Base-by-base conservation (phyloP, 2,797 vertebrate species). In the Acanthurus leucopareius region DNA sequence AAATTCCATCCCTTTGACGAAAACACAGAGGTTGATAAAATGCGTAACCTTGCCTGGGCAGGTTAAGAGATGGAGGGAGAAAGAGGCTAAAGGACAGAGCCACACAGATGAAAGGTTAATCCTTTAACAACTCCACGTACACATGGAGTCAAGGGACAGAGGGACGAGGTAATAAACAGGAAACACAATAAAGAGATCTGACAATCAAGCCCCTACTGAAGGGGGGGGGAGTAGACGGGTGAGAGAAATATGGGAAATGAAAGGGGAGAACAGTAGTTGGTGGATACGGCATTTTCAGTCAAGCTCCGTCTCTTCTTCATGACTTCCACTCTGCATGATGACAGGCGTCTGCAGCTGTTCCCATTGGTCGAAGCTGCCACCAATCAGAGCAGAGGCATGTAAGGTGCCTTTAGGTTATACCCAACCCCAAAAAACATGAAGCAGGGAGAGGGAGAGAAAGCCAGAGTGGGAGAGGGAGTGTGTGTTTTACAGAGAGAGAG, bases 401-500 rank as follows among this genome's bases (percentile, higher is more conserved):
- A 96, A 96, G 95, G 95, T 95, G 95, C 95, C 95, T 96, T 94
- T 95, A 95, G 95, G 93, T 96, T 96, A 93, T 94, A 94, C 92
- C 91, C 95, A 95, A 91, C 89, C 93, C 93, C 91, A 93, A 95
- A 53, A 95, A 91, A 88, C 65, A 87, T 90, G 85, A 74, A 86
- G 75, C 80, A 87, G 90, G 76, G 85, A 77, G 84, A 89, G 84
- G 20, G 73, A 80, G 86, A 85, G 81, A 76, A 80, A 88, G 79
- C 82, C 77, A 75, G 79, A 65, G 83, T 73, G 70, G 63, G 64
- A 64, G 70, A 84, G 79, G 69, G 73, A 83, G 80, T 73, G 88
- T 86, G 82, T 87, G 74, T 86, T 83, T 82, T 67, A 77, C 49
- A 87, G 57, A 64, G 64, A 76, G 49, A 86, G 28, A 32, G 28